Conservation (phyloP, 1,140 invertebrate species). For the Chrysomallon squamiferum region DNA sequence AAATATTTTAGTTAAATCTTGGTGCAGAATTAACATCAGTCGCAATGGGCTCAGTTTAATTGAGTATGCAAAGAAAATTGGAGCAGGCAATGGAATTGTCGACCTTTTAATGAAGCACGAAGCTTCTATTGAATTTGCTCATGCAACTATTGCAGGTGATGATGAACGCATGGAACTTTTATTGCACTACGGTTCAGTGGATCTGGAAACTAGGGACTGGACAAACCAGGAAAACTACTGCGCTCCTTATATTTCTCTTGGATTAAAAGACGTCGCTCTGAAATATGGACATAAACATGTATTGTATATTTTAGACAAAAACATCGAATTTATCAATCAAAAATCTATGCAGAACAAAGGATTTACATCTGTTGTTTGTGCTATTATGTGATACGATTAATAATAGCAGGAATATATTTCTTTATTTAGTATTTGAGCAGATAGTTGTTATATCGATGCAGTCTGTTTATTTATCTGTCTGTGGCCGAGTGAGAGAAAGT, state of each 20-base stretch:
- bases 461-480: too few species aligned
- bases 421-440: too few species aligned
- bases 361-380: too few species aligned
- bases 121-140: conserved; percentile 54
- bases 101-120: conserved; percentile 47
- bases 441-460: too few species aligned
- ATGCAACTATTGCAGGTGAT: conserved; percentile 55
- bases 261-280: conserved; percentile 44
- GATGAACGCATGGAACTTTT: conserved; percentile 38
- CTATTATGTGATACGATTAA: too few species aligned
- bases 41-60: conserved; percentile 39
- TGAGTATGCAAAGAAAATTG: conserved; percentile 47
- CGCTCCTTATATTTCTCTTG: conserved; percentile 40
- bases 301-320: conserved; percentile 15
- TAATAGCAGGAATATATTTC: too few species aligned
- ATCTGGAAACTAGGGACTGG: conserved; percentile 41
- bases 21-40: conserved; percentile 53
- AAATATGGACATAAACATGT: conserved; percentile 50
- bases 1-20: conserved; percentile 52
- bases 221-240: conserved; percentile 46
- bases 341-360: too few species aligned
- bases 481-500: too few species aligned
- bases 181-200: conserved; percentile 36
- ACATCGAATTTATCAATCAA: too few species aligned
- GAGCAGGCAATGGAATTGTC: conserved; percentile 38